Base-by-base conservation (phyloP, 2,113 vertebrate genomes). In the Myrmecobius fasciatus region DNA sequence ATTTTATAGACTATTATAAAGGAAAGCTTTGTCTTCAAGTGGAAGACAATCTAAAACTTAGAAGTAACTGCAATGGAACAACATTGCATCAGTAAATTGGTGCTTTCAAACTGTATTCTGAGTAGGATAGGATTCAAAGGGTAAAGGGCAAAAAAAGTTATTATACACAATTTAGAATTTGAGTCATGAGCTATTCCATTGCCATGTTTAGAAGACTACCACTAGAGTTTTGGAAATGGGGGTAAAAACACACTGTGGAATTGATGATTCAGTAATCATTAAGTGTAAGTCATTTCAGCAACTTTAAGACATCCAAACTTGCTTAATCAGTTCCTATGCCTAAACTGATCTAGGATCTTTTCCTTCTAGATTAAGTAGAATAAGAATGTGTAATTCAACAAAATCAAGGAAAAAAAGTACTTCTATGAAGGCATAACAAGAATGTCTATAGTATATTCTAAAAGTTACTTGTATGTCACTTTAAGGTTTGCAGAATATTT, bases 21-120 rank as follows among this genome's bases (percentile, higher is more conserved):
- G 28, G 56, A 53, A 96, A 94, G n/a, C 90, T 95, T 95, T 97
- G 95, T 95, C 93, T 95, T 96, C 89, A 97, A 91, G 89, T 95
- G 95, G 93, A 90, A 48, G 28, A 51, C 92, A 92, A 94, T 89
- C 92, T 90, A 94, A 89, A 54, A 53, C 60, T 94, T 54, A 67
- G 36, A 96, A 95, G 12, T 52, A 88, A 24, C 92, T 47, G 14
- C 67, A 83, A 24, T 43, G n/a, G n/a, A 20, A 83, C n/a, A 94
- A 88, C 12, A 94, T 91, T 52, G 54, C 92, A 95, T 52, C 90
- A 95, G 48, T 75, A 67, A 67, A 46, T 6, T 28, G 28, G 48
- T 43, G 24, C 25, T 89, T 56, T 93, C 51, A n/a, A 49, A 93
- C 60, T 24, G 25, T 53, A 11, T 22, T 93, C 89, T 93, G 47